Evolutionary conservation across 2,113 vertebrate species (phyloP).

Genomic region (Perca schrenkii): DNA sequence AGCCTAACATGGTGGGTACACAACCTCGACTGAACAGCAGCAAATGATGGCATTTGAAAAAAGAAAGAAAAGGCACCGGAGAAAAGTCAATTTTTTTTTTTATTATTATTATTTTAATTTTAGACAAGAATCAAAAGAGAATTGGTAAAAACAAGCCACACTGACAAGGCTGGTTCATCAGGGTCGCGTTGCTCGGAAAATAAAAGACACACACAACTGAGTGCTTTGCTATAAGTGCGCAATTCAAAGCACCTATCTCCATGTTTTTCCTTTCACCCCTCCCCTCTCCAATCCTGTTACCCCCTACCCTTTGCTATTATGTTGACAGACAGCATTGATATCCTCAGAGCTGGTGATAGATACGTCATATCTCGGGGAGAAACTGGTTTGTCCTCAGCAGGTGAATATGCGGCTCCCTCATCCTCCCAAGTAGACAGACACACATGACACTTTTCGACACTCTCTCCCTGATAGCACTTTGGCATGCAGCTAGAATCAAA

Average conservation of each 20-base stretch:
- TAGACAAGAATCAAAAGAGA: slow-evolving; percentile 41
- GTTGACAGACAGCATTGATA: slow-evolving; percentile 91
- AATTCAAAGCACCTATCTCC: slow-evolving; percentile 52
- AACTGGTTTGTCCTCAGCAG: slow-evolving; percentile 93
- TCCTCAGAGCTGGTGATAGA: slow-evolving; percentile 93
- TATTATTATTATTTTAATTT: slow-evolving; percentile 40
- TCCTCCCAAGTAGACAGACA: slow-evolving; percentile 83
- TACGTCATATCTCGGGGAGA: slow-evolving; percentile 89
- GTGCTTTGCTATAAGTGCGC: slow-evolving; percentile 32
- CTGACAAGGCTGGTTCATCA: slow-evolving; percentile 15
- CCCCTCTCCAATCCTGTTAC: slow-evolving; percentile 25
- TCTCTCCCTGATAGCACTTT: slow-evolving; percentile 86
- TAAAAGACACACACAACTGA: slow-evolving; percentile 25
- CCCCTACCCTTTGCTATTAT: slow-evolving; percentile 84
- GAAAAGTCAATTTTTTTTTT: slow-evolving; percentile 24
- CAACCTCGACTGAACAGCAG: slow-evolving; percentile 73
- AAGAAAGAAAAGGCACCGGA: slow-evolving; percentile 7
- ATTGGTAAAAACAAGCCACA: slow-evolving; percentile 28
- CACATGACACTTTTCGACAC: slow-evolving; percentile 92
- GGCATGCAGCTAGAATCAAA: slow-evolving; percentile 92
- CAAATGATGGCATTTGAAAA: slow-evolving; percentile 76
- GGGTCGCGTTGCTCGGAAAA: slow-evolving; percentile 37
- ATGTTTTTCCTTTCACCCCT: slow-evolving; percentile 41
- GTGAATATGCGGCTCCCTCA: slow-evolving; percentile 87
- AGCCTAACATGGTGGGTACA: slow-evolving; percentile 75